Conservation (phyloP, 2,888 invertebrate species). For the Orthonychiurus folsomi region DNA sequence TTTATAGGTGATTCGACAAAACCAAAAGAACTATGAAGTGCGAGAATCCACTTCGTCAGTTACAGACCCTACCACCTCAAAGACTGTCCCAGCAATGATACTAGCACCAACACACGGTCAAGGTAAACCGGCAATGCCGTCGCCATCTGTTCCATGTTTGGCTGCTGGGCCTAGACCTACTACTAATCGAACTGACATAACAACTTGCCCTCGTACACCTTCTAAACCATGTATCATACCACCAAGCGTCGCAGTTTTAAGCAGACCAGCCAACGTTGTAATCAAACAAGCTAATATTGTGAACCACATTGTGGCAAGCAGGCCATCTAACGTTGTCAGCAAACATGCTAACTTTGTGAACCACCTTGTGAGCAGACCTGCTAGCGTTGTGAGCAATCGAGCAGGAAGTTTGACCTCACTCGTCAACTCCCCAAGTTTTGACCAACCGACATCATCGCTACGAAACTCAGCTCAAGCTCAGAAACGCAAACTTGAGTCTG, state of each 20-base stretch:
- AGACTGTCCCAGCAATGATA: conserved; percentile 19
- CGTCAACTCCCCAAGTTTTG: no score
- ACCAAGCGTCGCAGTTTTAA: not conserved
- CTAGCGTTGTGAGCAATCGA: no score
- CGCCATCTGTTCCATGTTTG: not conserved
- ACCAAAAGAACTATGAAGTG: conserved; percentile 18
- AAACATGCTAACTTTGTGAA: no score
- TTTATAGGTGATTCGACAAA: conserved; percentile 19
- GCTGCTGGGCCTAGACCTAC: not conserved
- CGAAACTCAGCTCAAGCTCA: no score
- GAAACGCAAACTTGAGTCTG: not conserved
- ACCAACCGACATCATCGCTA: no score
- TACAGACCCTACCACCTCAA: conserved; percentile 16
- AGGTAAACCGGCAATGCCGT: not conserved
- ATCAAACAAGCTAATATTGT: not conserved
- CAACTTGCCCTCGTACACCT: not conserved
- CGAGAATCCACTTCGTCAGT: conserved; percentile 20
- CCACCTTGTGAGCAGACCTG: no score
- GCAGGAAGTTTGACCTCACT: no score
- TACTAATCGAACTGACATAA: not conserved
- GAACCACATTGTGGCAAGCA: not conserved
- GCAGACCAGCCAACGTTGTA: not conserved
- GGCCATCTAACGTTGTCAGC: not conserved
- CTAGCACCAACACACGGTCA: conserved; percentile 9
- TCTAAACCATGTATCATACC: no score